Evolutionary conservation across 2,888 invertebrate species (phyloP), one percentile per base, ranked within the genome.

Genomic region (Griposia aprilina): DNA sequence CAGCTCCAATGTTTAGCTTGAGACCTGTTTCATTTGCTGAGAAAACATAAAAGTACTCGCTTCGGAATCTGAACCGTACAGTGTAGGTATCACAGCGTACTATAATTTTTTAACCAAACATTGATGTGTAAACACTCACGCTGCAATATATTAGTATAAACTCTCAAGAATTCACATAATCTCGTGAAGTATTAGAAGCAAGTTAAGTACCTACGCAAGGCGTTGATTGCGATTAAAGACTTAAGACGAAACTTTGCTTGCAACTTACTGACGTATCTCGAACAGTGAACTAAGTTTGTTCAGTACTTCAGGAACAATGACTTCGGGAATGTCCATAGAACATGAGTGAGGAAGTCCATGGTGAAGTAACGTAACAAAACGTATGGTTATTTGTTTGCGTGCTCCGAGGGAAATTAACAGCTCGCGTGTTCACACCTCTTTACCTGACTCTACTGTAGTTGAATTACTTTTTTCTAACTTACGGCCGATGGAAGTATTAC

Each of bases 371-470:
- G 72, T n/a, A 63, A 74, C 77, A 69, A 70, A 80, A 81, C 70
- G 71, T 87, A 78, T 77, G 78, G 80, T 82, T 87, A 87, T 88
- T 75, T 76, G 87, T 81, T 89, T 75, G 90, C 91, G 90, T 88
- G 90, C 68, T 45, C 55, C 73, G 75, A 30, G 67, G 69, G 63
- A 84, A 79, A 87, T 84, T 88, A 87, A 83, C 80, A 75, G 81
- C 84, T 92, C 90, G 92, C 93, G 93, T 92, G 93, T 90, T 91
- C 88, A 78, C 92, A 91, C 92, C 92, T 91, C 88, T 86, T 90
- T 86, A 87, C 86, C 84, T 78, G 52, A 77, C 84, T 81, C 80
- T 72, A 71, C 85, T 78, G 83, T 90, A 92, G 91, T 90, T 91
- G 89, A 90, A 90, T 90, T 90, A 90, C 87, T 90, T 90, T 90